Percentiles rank a stretch among this genome's conserved stretches.
Evolutionary conservation across 2,113 vertebrate genomes (phyloP).

Genomic region (Rafetus swinhoei): DNA sequence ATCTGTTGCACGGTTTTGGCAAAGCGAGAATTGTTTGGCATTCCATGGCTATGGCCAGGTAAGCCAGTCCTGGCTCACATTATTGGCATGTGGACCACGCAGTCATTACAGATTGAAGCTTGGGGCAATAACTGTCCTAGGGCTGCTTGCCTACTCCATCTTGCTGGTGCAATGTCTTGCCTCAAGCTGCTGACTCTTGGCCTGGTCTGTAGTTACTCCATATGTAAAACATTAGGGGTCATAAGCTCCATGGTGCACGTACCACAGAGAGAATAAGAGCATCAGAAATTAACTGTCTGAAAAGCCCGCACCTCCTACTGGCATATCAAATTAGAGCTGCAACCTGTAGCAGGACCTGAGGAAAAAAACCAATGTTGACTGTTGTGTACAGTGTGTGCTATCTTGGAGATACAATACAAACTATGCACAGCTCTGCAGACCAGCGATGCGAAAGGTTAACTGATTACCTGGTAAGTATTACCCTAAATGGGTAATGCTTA

Average conservation of each 20-base stretch:
- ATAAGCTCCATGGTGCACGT: rapidly evolving
- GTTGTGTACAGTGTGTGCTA: rapidly evolving
- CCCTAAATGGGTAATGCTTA: too few species aligned
- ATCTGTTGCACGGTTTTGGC: conserved; percentile 73
- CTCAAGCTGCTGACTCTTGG: background rate
- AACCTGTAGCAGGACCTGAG: rapidly evolving
- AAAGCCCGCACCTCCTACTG: background rate
- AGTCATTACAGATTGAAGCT: background rate
- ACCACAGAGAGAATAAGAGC: rapidly evolving
- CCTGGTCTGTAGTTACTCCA: background rate
- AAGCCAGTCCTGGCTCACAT: conserved; percentile 4
- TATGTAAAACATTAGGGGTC: background rate
- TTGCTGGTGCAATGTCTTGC: background rate
- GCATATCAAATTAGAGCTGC: background rate
- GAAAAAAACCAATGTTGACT: background rate
- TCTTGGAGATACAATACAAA: background rate
- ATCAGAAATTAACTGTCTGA: background rate
- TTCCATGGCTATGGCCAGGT: conserved; percentile 65
- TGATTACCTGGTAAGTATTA: too few species aligned
- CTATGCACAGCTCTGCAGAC: rapidly evolving
- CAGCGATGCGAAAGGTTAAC: too few species aligned
- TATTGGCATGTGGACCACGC: conserved; percentile 30
- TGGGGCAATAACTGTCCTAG: background rate
- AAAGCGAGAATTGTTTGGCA: conserved; percentile 82
- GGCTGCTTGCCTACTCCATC: conserved; percentile 7